phyloP scores from a whole-genome alignment of 1,140 invertebrate genomes.

The Acromyrmex heyeri region DNA sequence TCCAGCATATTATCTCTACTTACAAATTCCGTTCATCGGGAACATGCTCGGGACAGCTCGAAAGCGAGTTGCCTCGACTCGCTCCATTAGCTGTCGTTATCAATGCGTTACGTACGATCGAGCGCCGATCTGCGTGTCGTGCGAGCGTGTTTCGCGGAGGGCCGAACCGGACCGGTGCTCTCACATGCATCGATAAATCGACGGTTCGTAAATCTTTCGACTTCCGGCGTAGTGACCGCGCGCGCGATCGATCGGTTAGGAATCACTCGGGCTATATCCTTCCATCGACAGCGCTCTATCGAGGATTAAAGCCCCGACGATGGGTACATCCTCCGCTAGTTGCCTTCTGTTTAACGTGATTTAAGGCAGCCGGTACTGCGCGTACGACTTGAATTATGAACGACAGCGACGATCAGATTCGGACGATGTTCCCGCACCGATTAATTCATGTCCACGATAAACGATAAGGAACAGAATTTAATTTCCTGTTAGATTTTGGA shows the following conservation, averaged over 20 bases:
- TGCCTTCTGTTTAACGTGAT: constrained; percentile 76
- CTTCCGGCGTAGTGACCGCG: constrained; percentile 66
- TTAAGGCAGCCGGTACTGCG: constrained; percentile 60
- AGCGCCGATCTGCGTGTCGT: constrained; percentile 23
- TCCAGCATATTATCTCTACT: constrained; percentile 39
- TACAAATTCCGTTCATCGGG: constrained; percentile 51
- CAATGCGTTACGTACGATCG: constrained; percentile 68
- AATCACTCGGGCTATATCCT: constrained; percentile 72
- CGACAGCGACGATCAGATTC: constrained; percentile 41
- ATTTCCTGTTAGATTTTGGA: neutral
- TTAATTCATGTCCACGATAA: constrained; percentile 7
- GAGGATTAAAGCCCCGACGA: constrained; percentile 74
- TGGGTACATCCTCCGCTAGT: constrained; percentile 73
- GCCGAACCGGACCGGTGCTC: constrained; percentile 10
- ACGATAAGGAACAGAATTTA: neutral
- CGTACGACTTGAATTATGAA: constrained; percentile 49
- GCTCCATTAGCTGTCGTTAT: constrained; percentile 71
- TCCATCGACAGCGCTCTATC: constrained; percentile 74
- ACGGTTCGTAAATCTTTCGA: constrained; percentile 75
- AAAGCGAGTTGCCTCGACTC: constrained; percentile 46
- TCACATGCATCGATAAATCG: constrained; percentile 75
- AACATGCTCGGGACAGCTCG: constrained; percentile 25
- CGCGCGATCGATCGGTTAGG: constrained; percentile 72
- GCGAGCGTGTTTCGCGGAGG: constrained; percentile 53
- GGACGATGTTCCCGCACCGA: constrained; percentile 38